phyloP scores from a whole-genome alignment of 2,113 vertebrate genomes.

The Sylvietta virens region DNA sequence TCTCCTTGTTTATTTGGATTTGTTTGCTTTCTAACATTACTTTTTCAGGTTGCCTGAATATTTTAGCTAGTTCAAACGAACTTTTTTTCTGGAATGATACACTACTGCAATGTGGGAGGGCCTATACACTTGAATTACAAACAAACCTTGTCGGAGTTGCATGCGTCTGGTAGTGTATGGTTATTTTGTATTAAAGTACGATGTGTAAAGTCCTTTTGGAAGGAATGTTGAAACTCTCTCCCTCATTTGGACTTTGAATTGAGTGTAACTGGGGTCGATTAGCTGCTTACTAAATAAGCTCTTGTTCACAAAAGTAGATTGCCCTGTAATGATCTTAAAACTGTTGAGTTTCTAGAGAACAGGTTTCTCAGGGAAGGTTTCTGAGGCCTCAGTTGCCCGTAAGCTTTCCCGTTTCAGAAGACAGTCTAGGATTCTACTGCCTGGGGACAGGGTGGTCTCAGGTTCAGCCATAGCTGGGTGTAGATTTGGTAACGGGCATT shows the following conservation, averaged over 20 bases:
- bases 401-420: fast-evolving
- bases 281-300: neutral
- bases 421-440: fast-evolving
- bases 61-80: neutral
- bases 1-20: neutral
- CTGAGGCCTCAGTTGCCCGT: neutral
- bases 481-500: neutral
- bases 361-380: neutral
- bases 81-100: neutral
- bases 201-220: neutral
- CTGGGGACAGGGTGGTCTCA: neutral
- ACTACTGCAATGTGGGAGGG: neutral
- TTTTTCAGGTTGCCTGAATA: neutral
- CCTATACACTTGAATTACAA: neutral
- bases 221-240: neutral
- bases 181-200: neutral
- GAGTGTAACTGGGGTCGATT: neutral
- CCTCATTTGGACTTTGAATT: neutral
- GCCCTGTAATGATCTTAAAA: neutral
- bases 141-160: neutral
- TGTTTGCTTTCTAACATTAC: neutral
- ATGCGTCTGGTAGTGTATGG: neutral
- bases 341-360: neutral
- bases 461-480: fast-evolving
- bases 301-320: neutral